Conservation (phyloP, 2,113 vertebrate genomes). For the Eublepharis macularius region DNA sequence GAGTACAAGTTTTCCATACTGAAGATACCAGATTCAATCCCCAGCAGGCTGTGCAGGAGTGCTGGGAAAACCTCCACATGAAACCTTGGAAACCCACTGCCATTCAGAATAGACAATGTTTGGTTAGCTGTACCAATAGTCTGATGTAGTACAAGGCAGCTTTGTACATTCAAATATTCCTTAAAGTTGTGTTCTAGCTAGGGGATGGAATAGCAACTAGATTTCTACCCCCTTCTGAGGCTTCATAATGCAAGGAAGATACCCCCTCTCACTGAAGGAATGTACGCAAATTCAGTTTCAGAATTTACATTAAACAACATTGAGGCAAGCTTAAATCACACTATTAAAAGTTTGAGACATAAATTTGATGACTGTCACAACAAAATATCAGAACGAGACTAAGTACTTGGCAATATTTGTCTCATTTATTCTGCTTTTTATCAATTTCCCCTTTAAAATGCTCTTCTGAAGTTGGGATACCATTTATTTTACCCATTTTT, state of each 20-base stretch:
- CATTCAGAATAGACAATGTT: not conserved
- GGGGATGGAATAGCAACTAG: slow-evolving; percentile 21
- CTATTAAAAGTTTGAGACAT: slow-evolving; percentile 39
- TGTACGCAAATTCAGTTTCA: slow-evolving; percentile 26
- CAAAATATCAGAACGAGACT: slow-evolving; percentile 20
- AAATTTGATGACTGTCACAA: slow-evolving; percentile 46
- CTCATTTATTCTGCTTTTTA: slow-evolving; percentile 50
- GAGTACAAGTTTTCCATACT: not conserved
- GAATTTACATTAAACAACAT: slow-evolving; percentile 47
- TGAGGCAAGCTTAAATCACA: not conserved
- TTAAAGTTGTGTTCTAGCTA: slow-evolving; percentile 42
- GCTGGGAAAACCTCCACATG: not conserved
- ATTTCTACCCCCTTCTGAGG: slow-evolving; percentile 11
- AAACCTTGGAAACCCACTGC: not conserved
- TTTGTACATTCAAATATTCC: not conserved
- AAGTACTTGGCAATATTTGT: slow-evolving; percentile 45
- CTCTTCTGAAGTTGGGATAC: slow-evolving; percentile 59
- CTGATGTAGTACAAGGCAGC: not conserved
- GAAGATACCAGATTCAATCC: not conserved
- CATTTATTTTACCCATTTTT: slow-evolving; percentile 58
- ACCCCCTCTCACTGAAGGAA: slow-evolving; percentile 12
- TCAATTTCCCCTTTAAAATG: slow-evolving; percentile 57
- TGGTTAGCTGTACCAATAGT: not conserved
- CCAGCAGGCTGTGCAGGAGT: not conserved
- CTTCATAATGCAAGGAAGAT: slow-evolving; percentile 37